Evolutionary conservation across 2,113 vertebrate species (phyloP).

Genomic region (Entelurus aequoreus): DNA sequence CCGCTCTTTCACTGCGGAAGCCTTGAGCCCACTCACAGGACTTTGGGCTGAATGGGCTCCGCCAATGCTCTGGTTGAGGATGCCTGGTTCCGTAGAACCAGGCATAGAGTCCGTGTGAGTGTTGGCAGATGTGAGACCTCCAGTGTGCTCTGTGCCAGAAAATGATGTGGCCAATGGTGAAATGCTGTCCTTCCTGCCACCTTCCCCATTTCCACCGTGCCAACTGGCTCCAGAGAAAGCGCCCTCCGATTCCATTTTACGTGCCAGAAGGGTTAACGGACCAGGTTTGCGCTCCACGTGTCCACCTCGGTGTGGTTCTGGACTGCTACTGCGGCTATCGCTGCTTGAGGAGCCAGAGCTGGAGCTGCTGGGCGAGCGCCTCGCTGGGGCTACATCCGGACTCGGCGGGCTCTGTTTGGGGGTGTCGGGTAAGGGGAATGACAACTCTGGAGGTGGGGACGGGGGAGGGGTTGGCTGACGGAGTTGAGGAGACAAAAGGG

Average conservation of each 20-base stretch:
- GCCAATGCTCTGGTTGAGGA: conserved; percentile 38
- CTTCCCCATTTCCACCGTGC: conserved; percentile 46
- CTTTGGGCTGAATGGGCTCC: conserved; percentile 43
- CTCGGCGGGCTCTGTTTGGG: conserved; percentile 77
- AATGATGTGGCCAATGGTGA: conserved; percentile 30
- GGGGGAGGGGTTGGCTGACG: conserved; percentile 74
- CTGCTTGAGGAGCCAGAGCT: conserved; percentile 75
- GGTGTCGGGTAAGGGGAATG: conserved; percentile 74
- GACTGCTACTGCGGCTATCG: conserved; percentile 73
- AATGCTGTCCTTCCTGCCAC: conserved; percentile 50
- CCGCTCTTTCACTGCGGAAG: conserved; percentile 40
- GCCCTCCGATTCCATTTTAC: conserved; percentile 73
- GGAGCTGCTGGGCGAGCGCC: conserved; percentile 65
- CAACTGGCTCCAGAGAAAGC: conserved; percentile 65
- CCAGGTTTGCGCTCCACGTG: conserved; percentile 66
- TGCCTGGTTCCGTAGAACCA: conserved; percentile 50
- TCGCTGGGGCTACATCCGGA: conserved; percentile 59
- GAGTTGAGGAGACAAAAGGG: conserved; percentile 69
- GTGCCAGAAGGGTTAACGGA: conserved; percentile 69
- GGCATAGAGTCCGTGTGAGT: conserved; percentile 51
- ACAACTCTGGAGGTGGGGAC: conserved; percentile 73
- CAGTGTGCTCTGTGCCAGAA: conserved; percentile 44
- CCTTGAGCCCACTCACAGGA: conserved; percentile 58
- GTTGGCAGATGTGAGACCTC: conserved; percentile 56
- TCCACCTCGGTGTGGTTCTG: conserved; percentile 67